These are phyloP conservation scores for Ellobium chinense DNA, from an alignment of 2,888 invertebrate genomes.

Conservation along the genomic window DNA sequence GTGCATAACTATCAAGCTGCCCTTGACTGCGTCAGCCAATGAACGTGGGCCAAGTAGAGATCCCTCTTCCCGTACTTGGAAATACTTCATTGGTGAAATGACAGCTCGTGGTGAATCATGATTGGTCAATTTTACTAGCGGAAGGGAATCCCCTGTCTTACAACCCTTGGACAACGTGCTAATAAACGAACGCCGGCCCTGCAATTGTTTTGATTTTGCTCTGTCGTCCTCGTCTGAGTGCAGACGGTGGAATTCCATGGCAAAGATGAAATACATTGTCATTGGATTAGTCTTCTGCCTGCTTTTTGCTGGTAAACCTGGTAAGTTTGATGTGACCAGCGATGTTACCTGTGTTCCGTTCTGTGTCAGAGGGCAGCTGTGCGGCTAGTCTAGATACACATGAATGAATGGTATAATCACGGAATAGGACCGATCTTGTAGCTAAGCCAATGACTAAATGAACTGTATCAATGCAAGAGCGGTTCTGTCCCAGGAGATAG, in stretches of 20 bases:
- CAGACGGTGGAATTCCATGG: conserved; percentile 30
- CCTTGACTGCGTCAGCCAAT: conserved; percentile 57
- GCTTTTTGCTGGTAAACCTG: conserved; percentile 68
- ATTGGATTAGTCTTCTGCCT: conserved; percentile 67
- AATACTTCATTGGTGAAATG: conserved; percentile 63
- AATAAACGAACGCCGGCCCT: conserved; percentile 26
- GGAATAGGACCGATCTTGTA: too few species aligned
- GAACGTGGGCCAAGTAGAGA: conserved; percentile 66
- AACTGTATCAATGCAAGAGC: too few species aligned
- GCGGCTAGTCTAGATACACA: too few species aligned
- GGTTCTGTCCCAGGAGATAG: too few species aligned
- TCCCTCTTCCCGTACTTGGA: conserved; percentile 67
- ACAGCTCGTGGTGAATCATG: conserved; percentile 62
- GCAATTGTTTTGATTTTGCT: conserved; percentile 28
- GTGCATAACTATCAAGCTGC: not conserved
- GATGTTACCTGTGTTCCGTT: too few species aligned
- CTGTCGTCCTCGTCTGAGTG: conserved; percentile 28
- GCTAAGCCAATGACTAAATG: too few species aligned
- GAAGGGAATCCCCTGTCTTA: conserved; percentile 63
- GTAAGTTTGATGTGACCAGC: too few species aligned
- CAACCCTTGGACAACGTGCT: conserved; percentile 41
- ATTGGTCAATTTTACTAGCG: conserved; percentile 60
- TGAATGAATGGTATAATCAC: too few species aligned
- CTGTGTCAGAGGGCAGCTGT: too few species aligned
- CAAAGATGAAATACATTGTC: conserved; percentile 56